Conservation (phyloP, 53 echinoderm and acorn worm genomes). For the Antedon mediterranea region DNA sequence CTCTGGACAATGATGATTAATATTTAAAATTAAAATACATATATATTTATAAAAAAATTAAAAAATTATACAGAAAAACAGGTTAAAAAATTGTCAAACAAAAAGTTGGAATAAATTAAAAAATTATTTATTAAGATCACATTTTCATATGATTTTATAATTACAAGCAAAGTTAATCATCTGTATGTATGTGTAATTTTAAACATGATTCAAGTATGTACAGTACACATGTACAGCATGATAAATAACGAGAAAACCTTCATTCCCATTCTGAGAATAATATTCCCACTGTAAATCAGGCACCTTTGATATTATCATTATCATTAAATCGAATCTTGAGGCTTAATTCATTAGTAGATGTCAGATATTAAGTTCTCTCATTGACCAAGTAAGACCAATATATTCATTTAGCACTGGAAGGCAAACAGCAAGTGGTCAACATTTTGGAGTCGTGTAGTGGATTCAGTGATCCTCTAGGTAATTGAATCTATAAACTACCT, state of each 20-base stretch:
- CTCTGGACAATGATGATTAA: too few species aligned
- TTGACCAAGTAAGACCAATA: not conserved
- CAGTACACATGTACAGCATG: too few species aligned
- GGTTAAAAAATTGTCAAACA: too few species aligned
- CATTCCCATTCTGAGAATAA: not conserved
- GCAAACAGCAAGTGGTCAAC: not conserved
- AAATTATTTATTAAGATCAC: too few species aligned
- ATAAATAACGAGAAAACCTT: too few species aligned
- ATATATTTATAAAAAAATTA: too few species aligned
- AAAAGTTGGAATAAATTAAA: too few species aligned
- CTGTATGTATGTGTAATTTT: too few species aligned
- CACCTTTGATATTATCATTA: not conserved
- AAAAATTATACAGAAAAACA: too few species aligned
- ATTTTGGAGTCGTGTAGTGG: not conserved
- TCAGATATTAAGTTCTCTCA: not conserved
- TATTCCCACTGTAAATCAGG: not conserved
- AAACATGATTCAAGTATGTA: not conserved
- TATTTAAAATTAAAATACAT: too few species aligned
- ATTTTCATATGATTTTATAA: too few species aligned
- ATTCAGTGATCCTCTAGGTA: not conserved
- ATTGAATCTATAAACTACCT: not conserved
- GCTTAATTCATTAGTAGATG: not conserved
- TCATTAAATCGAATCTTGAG: not conserved
- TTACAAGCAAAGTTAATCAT: too few species aligned
- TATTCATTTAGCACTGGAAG: not conserved